Evolutionary conservation across 2,113 vertebrate species (phyloP), one percentile per base, ranked within the genome.

Genomic region (Miniopterus natalensis): DNA sequence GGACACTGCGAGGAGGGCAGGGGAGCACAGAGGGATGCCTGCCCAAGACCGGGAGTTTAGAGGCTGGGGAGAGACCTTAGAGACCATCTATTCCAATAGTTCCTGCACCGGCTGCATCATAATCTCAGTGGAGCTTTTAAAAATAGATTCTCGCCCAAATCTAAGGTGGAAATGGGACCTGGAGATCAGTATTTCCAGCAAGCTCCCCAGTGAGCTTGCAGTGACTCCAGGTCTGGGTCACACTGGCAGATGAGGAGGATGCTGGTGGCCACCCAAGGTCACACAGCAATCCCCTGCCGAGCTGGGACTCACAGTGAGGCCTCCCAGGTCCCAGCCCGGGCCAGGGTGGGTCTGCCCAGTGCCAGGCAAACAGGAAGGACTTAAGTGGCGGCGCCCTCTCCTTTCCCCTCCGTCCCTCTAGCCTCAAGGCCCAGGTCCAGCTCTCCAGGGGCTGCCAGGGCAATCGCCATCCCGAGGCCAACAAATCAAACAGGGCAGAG

Each of bases 401-500:
- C 31, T 11, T 53, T 27, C 10, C 40, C 49, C 57, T 90, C 89
- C 1, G 2, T 20, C n/a, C n/a, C 77, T 57, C 59, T 36, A 45
- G 12, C 66, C 80, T 66, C 85, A 40, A 66, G 83, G 88, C 31
- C 79, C 27, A 3, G 70, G 79, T 42, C 68, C 25, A 5, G 59
- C 66, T 86, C 49, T 75, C 78, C 73, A 49, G 81, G 65, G 61
- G 8, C 45, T 88, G 93, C 79, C 47, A 8, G 29, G 68, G 70
- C 89, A 66, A 70, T 42, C 3, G 10, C 63, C 68, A 31, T 47
- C 57, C 65, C 21, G 27, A 73, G 80, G n/a, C 77, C 74, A 81
- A 88, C 91, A 53, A 68, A 88, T 68, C 55, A 86, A 86, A 89
- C 7, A 23, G 45, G 29, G 49, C 61, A 87, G 81, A 88, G n/a